Conservation (phyloP, 2,888 invertebrate species). For the Noctuana brunneofusca region DNA sequence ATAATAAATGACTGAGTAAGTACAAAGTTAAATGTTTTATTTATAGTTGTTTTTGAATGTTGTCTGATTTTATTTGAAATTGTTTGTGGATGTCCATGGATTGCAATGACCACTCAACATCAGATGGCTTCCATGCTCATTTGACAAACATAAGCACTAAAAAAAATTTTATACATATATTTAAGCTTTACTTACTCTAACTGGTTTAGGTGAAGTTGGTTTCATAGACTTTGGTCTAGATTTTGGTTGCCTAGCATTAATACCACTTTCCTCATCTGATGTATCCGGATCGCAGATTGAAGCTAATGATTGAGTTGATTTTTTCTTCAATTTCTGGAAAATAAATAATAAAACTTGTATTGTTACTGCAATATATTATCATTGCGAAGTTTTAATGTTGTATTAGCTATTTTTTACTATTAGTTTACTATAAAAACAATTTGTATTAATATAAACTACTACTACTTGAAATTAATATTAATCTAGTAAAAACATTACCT, state of each 20-base stretch:
- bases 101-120: no score
- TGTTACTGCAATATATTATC: no score
- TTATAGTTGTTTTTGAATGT: no score
- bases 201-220: conserved; percentile 61
- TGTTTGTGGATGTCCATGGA: no score
- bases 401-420: no score
- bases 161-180: background rate
- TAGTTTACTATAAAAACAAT: no score
- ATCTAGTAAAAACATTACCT: conserved; percentile 1
- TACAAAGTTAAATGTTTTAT: no score
- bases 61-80: no score
- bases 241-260: conserved; percentile 36
- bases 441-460: no score
- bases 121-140: no score
- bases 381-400: no score
- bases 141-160: background rate
- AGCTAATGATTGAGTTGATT: conserved; percentile 52
- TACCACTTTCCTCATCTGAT: conserved; percentile 68
- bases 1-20: background rate
- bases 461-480: no score
- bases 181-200: conserved; percentile 49
- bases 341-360: background rate
- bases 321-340: conserved; percentile 61
- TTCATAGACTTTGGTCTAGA: conserved; percentile 50
- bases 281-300: conserved; percentile 83